Evolutionary conservation across 1,140 invertebrate genomes (phyloP), one percentile per base, ranked within the genome.

Genomic region (Drosophila elegans): DNA sequence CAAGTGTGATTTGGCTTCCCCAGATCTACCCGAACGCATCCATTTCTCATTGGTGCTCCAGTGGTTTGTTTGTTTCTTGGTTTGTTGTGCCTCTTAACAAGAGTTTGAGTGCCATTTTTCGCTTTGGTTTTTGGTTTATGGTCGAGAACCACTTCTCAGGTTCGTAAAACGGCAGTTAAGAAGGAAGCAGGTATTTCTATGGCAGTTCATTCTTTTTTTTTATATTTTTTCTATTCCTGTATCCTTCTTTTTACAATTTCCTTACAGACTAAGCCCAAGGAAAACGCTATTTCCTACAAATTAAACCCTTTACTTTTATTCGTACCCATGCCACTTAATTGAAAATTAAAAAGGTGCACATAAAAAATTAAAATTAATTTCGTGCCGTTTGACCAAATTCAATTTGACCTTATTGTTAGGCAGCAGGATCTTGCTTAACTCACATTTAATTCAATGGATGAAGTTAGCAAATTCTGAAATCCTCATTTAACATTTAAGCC

Each of bases 341-440:
- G 84, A 89, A 89, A 89, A 89, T 89, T 83, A 89, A 89, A 89
- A 89, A 89, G 84, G 84, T 84, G 45, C 64, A 52, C 60, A 89
- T 89, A 72, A 89, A 89, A 89, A 89, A 84, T 84, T 78, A 72
- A 89, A 89, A 89, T 89, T 80, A 89, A 89, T 89, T 89, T 80
- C 77, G 73, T 79, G 84, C 64, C 75, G 48, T 63, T 82, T 71
- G 73, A 62, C 49, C 56, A 56, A 34, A 81, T 56, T 55, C 71
- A 51, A 38, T 52, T 68, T 41, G 25, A 63, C 59, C 63, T 7
- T 41, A 41, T 74, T 51, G 38, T 44, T 39, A 12, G 38, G 27
- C 59, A 13, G 12, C 36, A 53, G 39, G 16, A 13, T 10, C 12
- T 16, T 4, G 61, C 9, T 41, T 16, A 42, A 41, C 25, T 42